These are phyloP conservation scores for Micrasema longulum DNA, from an alignment of 1,140 invertebrate species.

Conservation along the genomic window DNA sequence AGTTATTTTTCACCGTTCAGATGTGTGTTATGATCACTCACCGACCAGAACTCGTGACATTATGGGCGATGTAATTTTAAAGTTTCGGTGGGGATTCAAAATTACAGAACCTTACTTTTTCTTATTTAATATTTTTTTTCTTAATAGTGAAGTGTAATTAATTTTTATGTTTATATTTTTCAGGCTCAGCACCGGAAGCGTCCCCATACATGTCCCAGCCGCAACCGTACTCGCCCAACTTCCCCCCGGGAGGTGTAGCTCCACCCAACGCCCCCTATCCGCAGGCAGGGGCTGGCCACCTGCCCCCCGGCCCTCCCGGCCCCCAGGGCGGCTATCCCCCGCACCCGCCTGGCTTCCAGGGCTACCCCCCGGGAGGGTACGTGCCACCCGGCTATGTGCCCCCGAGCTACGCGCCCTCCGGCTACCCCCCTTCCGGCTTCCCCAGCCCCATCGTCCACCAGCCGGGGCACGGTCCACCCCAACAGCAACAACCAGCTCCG, in stretches of 20 bases:
- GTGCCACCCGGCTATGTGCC: conserved; percentile 57
- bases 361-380: conserved; percentile 54
- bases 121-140: no score
- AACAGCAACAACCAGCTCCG: conserved; percentile 34
- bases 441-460: conserved; percentile 61
- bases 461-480: conserved; percentile 57
- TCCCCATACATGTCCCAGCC: conserved; percentile 18
- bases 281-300: conserved; percentile 21
- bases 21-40: no score
- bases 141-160: no score
- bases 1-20: no score
- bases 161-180: no score
- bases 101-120: no score
- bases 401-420: conserved; percentile 40
- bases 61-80: no score
- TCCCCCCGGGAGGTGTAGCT: conserved; percentile 60
- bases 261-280: conserved; percentile 55
- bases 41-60: no score
- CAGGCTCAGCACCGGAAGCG: no score
- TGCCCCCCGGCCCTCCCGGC: conserved; percentile 55
- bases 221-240: conserved; percentile 65
- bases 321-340: conserved; percentile 56
- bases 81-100: no score
- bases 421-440: background rate
- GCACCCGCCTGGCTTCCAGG: conserved; percentile 56